Conservation (phyloP, 2,113 vertebrate species). For the Cyprinus carpio region DNA sequence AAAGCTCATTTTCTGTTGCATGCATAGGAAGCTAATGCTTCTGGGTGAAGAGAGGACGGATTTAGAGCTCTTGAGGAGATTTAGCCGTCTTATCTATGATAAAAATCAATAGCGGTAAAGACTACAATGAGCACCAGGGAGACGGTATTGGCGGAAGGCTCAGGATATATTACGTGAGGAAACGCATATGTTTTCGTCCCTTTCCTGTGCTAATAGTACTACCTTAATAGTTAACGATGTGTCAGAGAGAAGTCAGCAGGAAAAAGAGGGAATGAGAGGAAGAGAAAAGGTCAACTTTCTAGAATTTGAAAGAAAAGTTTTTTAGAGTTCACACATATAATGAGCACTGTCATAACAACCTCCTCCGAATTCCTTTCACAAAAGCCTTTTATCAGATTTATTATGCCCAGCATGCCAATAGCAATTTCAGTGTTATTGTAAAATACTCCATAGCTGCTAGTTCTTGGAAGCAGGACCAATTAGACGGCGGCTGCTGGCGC, state of each 20-base stretch:
- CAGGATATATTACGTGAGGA: slow-evolving; percentile 34
- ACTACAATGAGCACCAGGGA: slow-evolving; percentile 37
- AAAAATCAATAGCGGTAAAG: slow-evolving; percentile 55
- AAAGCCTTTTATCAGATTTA: slow-evolving; percentile 49
- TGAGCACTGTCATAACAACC: slow-evolving; percentile 36
- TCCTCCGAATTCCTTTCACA: slow-evolving; percentile 33
- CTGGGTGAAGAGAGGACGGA: slow-evolving; percentile 29
- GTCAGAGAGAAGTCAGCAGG: neutral
- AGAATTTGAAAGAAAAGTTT: slow-evolving; percentile 27
- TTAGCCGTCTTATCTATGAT: slow-evolving; percentile 51
- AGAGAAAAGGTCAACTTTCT: slow-evolving; percentile 24
- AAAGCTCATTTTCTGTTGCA: slow-evolving; percentile 48
- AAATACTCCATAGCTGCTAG: slow-evolving; percentile 28
- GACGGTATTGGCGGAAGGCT: slow-evolving; percentile 38
- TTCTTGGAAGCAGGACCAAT: slow-evolving; percentile 67
- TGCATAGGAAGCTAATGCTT: slow-evolving; percentile 45
- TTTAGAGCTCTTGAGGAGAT: slow-evolving; percentile 52
- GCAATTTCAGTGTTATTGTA: slow-evolving; percentile 49
- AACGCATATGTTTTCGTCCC: slow-evolving; percentile 41
- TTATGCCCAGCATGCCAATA: slow-evolving; percentile 49
- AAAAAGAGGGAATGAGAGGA: neutral
- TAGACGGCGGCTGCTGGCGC: slow-evolving; percentile 64
- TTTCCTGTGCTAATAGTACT: slow-evolving; percentile 21
- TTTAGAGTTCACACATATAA: slow-evolving; percentile 37
- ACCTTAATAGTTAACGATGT: slow-evolving; percentile 37